Conservation (phyloP, 2,797 vertebrate genomes). For the Megaceryle alcyon region DNA sequence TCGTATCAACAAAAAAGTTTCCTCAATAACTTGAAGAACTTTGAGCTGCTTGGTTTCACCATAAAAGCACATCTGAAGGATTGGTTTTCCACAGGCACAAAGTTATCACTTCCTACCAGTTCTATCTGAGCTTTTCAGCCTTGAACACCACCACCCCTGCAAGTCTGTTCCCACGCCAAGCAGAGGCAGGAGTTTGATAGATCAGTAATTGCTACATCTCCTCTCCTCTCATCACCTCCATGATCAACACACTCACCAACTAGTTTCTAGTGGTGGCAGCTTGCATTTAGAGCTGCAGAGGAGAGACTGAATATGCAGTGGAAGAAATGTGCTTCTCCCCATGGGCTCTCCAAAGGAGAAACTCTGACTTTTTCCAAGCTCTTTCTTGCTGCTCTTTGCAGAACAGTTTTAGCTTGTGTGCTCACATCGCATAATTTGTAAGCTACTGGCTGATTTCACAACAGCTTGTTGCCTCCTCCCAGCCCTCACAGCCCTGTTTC, state of each 20-base stretch:
- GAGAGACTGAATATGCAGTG: fast-evolving
- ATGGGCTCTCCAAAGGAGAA: not conserved
- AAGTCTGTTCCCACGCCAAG: not conserved
- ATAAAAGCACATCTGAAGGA: conserved; percentile 25
- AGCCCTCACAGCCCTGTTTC: not conserved
- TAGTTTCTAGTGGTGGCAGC: not conserved
- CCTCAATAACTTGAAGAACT: not conserved
- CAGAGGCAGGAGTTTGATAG: not conserved
- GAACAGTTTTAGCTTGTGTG: not conserved
- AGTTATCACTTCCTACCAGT: conserved; percentile 49
- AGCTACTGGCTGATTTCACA: not conserved
- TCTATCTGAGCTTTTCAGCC: not conserved
- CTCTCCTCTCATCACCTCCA: not conserved
- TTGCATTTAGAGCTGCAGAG: not conserved
- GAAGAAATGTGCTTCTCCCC: not conserved
- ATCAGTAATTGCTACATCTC: not conserved
- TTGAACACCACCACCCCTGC: not conserved
- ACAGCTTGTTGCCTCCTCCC: not conserved
- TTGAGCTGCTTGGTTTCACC: not conserved
- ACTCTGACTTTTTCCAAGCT: not conserved
- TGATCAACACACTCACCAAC: not conserved
- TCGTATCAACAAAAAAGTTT: not conserved
- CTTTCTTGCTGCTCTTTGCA: not conserved
- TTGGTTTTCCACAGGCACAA: not conserved
- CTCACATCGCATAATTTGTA: fast-evolving